Evolutionary conservation across 2,797 vertebrate genomes (phyloP), one percentile per base, ranked within the genome.

Genomic region (Acropternis orthonyx): DNA sequence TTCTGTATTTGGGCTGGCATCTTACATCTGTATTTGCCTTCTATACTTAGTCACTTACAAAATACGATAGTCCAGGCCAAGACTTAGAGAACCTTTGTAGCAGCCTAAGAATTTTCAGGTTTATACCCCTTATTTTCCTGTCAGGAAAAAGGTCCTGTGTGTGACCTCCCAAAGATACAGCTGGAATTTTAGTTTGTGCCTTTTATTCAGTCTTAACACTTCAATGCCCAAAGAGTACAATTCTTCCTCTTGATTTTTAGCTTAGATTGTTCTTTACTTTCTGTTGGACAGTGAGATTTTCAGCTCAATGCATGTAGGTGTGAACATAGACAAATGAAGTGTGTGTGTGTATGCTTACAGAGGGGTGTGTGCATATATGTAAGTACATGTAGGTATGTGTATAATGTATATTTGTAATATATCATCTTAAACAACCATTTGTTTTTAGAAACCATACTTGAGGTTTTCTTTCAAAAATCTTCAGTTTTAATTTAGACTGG

Each of bases 311-410:
- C 5, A 21, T 12, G 6, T 24, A 28, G 13, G 18, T 36, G 14
- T 21, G 12, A 68, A 21, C 9, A 30, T 15, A 32, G 18, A 59
- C 14, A 49, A 73, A 62, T 36, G 19, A 9, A 30, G 11, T 2
- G 12, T 39, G 23, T 36, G 7, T 30, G 26, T n/a, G 21, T 3
- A 4, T 9, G 4, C 0, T 2, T 19, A 6, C 9, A 41, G 26
- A n/a, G 1, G 4, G 7, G 2, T 51, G 5, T 5, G 4, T 44
- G 16, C 5, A 8, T 26, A 7, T 34, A 12, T 27, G 5, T 9
- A 32, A 20, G n/a, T 28, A 12, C 12, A 9, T 9, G 18, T 68
- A 22, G 16, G 9, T 36, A 16, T 15, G 9, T 12, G 27, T 12
- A 21, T 36, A 41, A 37, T 7, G 3, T 19, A 3, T 68, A 32